These are phyloP conservation scores for Thaleichthys pacificus DNA, from an alignment of 2,797 vertebrate species.

Conservation along the genomic window DNA sequence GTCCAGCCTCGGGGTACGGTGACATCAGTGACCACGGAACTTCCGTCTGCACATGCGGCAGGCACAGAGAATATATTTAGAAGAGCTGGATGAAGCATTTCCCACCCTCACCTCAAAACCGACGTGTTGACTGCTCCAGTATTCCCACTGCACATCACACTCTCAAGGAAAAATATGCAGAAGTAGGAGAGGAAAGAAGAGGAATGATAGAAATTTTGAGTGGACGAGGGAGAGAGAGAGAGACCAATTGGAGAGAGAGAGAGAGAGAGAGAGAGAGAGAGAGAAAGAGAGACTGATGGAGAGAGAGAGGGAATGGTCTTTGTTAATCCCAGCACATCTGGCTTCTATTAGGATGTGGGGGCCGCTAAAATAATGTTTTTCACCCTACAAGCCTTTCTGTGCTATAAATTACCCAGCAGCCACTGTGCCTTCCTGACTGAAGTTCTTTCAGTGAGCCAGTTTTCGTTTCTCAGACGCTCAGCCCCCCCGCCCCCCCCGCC, in stretches of 20 bases:
- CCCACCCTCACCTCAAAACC: constrained; percentile 60
- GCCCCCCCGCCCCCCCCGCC: constrained; percentile 28
- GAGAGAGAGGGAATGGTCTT: constrained; percentile 65
- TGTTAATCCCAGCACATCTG: constrained; percentile 82
- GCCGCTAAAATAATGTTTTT: constrained; percentile 87
- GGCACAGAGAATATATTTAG: constrained; percentile 49
- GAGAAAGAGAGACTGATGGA: constrained; percentile 44
- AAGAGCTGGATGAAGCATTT: constrained; percentile 43
- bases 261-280: constrained; percentile 52
- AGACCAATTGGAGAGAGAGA: constrained; percentile 18
- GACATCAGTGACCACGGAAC: constrained; percentile 58
- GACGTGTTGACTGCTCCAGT: constrained; percentile 63
- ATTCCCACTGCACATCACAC: constrained; percentile 63
- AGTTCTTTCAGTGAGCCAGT: constrained; percentile 64
- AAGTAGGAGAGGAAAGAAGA: constrained; percentile 11
- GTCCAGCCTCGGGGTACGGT: constrained; percentile 47
- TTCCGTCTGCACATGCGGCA: neutral
- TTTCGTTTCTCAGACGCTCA: constrained; percentile 59
- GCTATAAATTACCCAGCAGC: constrained; percentile 84
- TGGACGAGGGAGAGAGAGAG: constrained; percentile 29
- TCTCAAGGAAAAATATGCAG: constrained; percentile 53
- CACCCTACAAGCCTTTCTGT: constrained; percentile 83
- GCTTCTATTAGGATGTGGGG: constrained; percentile 80
- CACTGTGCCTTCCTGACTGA: constrained; percentile 76
- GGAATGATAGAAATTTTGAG: constrained; percentile 19